A percentile compares a stretch with the other conserved stretches of the same genome.
Conservation (phyloP, 2,113 vertebrate species). For the Phylloscopus trochilus region DNA sequence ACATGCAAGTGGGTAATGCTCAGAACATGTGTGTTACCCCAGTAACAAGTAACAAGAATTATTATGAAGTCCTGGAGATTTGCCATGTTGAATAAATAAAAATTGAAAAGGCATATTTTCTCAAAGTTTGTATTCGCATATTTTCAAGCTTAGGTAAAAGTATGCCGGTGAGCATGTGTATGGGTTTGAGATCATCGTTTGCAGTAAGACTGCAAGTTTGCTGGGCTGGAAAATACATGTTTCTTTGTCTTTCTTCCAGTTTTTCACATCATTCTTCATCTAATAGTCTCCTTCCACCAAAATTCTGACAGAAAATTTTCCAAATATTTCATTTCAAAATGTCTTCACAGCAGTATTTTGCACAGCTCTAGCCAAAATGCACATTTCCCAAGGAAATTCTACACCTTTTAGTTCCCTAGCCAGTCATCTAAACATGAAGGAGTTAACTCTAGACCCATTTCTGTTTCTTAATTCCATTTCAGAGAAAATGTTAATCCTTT, state of each 20-base stretch:
- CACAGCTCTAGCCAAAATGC: background rate
- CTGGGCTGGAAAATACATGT: background rate
- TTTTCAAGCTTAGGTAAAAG: slow-evolving; percentile 28
- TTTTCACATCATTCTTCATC: background rate
- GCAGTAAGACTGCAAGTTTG: background rate
- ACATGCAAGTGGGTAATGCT: background rate
- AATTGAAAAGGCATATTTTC: slow-evolving; percentile 15
- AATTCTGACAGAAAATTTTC: slow-evolving; percentile 3
- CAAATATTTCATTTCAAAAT: background rate
- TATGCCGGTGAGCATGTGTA: background rate
- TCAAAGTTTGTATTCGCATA: slow-evolving; percentile 7
- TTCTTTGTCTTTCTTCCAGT: background rate
- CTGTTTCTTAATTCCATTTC: slow-evolving; percentile 53
- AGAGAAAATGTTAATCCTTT: slow-evolving; percentile 72
- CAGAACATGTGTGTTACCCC: rapidly evolving
- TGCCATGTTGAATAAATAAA: background rate
- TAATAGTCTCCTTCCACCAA: background rate
- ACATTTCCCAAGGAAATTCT: background rate
- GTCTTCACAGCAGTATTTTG: background rate
- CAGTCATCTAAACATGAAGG: slow-evolving; percentile 53
- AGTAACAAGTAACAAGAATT: background rate
- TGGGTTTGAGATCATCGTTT: background rate
- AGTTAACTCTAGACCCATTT: slow-evolving; percentile 38
- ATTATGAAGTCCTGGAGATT: background rate
- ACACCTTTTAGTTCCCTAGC: slow-evolving; percentile 29